Evolutionary conservation across 2,113 vertebrate species (phyloP).

Genomic region (Cynoglossus semilaevis): DNA sequence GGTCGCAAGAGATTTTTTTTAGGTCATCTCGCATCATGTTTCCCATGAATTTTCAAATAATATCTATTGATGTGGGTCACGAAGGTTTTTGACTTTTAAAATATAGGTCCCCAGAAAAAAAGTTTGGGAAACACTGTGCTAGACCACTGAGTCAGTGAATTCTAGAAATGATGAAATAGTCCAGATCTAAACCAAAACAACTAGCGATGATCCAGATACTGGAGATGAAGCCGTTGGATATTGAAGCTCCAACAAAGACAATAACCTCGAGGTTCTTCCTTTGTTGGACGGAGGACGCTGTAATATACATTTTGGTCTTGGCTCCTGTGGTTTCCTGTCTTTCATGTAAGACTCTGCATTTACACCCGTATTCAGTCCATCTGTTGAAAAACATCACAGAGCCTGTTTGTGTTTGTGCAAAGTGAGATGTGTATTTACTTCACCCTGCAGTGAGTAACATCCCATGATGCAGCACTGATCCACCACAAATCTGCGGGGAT

Average conservation of each 20-base stretch:
- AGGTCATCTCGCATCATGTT: no score
- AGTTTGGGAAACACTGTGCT: no score
- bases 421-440: slow-evolving; percentile 45
- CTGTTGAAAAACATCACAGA: slow-evolving; percentile 26
- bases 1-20: no score
- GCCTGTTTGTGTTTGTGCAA: slow-evolving; percentile 40
- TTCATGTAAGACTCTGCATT: slow-evolving; percentile 26
- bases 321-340: slow-evolving; percentile 14
- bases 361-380: slow-evolving; percentile 45
- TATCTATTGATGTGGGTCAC: no score
- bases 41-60: no score
- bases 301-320: slow-evolving; percentile 5
- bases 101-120: no score
- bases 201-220: neutral
- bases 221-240: no score
- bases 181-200: slow-evolving; percentile 22
- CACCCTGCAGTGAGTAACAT: slow-evolving; percentile 37
- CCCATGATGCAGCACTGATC: slow-evolving; percentile 43
- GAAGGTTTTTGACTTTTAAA: no score
- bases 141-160: neutral
- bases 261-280: neutral
- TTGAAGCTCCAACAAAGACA: neutral
- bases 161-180: slow-evolving; percentile 8
- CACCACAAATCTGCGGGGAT: slow-evolving; percentile 56
- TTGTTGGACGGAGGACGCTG: neutral